Evolutionary conservation across 2,888 invertebrate genomes (phyloP).

Genomic region (Drosophila prolongata): DNA sequence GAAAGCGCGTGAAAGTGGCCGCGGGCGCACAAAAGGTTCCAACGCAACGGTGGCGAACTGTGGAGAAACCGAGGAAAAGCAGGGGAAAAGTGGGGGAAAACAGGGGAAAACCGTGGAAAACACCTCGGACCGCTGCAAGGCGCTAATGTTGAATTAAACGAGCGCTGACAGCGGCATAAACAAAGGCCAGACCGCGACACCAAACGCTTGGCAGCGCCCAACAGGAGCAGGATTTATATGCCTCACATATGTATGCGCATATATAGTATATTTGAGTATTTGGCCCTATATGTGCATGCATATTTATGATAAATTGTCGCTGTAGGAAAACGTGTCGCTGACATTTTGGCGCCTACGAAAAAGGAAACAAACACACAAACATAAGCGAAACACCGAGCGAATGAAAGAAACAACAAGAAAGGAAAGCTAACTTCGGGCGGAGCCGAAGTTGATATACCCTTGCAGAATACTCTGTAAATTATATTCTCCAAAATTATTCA

Average conservation of each 20-base stretch:
- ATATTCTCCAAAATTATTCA: too few species aligned
- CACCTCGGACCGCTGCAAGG: constrained; percentile 68
- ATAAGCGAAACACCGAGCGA: constrained; percentile 10
- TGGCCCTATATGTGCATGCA: constrained; percentile 33
- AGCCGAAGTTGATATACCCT: too few species aligned
- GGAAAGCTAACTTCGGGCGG: too few species aligned
- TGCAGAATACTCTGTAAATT: too few species aligned
- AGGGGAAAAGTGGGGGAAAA: not conserved
- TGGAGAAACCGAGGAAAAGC: constrained; percentile 5
- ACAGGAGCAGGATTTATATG: constrained; percentile 44
- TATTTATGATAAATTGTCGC: constrained; percentile 77
- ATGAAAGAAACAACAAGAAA: constrained; percentile 36
- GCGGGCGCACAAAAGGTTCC: constrained; percentile 56
- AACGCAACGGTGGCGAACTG: constrained; percentile 39
- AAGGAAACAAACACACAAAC: constrained; percentile 26
- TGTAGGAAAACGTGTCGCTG: constrained; percentile 69
- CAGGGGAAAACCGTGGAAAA: constrained; percentile 3
- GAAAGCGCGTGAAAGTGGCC: constrained; percentile 61
- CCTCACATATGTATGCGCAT: constrained; percentile 21
- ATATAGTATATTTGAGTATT: not conserved
- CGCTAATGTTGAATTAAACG: constrained; percentile 80
- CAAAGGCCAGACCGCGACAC: constrained; percentile 58
- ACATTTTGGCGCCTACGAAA: constrained; percentile 70
- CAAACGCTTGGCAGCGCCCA: constrained; percentile 15
- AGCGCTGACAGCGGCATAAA: constrained; percentile 75